Conservation (phyloP, 2,797 vertebrate species). For the Platalea minor region DNA sequence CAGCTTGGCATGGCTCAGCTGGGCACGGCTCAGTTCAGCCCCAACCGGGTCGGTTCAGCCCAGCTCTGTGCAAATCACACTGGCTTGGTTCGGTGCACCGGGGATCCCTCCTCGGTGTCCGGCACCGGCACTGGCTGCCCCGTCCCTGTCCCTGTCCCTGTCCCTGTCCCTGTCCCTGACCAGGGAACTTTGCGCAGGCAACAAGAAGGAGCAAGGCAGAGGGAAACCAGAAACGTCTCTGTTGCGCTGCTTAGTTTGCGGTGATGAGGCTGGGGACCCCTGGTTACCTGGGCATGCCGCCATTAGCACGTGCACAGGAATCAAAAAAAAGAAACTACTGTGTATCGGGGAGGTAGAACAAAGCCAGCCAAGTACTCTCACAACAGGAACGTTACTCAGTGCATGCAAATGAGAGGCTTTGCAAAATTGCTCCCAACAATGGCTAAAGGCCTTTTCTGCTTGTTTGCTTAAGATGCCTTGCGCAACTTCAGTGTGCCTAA, state of each 20-base stretch:
- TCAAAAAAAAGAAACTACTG: background rate
- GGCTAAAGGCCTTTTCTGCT: background rate
- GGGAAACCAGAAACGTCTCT: rapidly evolving
- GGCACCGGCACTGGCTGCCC: background rate
- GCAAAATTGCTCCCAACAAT: background rate
- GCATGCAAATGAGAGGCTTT: background rate
- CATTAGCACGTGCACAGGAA: rapidly evolving
- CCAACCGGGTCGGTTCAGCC: background rate
- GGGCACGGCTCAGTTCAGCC: background rate
- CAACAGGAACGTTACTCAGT: background rate
- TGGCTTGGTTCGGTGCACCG: background rate
- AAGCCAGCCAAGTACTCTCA: background rate
- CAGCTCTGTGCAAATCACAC: background rate
- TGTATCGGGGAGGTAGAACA: background rate
- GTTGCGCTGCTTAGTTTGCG: background rate
- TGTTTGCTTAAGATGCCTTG: background rate
- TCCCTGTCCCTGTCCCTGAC: too few relatives aligned
- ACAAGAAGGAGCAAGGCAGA: background rate
- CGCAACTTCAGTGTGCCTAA: background rate
- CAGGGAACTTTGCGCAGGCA: background rate
- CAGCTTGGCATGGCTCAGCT: background rate
- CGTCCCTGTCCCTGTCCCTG: background rate
- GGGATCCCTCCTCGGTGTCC: background rate
- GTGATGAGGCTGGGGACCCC: too few relatives aligned
- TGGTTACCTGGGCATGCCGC: background rate